A percentile compares a stretch with the other conserved stretches of the same genome.
phyloP scores from a whole-genome alignment of 1,140 invertebrate species.

The Achroia grisella region DNA sequence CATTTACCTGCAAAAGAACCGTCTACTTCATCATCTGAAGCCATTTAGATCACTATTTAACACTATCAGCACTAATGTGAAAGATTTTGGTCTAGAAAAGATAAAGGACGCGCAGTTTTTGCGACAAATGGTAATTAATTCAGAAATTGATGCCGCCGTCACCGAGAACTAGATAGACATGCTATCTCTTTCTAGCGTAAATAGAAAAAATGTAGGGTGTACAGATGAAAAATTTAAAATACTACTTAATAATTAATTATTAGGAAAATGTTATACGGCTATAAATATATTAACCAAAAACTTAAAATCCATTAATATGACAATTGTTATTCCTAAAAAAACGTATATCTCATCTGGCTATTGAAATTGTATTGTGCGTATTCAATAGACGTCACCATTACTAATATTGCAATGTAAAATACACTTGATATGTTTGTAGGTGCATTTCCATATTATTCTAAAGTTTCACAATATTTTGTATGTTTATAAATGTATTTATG shows the following conservation, averaged over 20 bases:
- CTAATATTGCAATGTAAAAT: no score
- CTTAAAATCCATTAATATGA: no score
- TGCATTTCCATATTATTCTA: no score
- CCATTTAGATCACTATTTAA: constrained; percentile 75
- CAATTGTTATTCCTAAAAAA: no score
- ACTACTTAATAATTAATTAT: background rate
- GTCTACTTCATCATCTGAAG: constrained; percentile 85
- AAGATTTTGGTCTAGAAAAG: constrained; percentile 58
- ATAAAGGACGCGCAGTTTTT: constrained; percentile 72
- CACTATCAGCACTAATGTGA: constrained; percentile 45
- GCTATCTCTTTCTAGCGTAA: constrained; percentile 41
- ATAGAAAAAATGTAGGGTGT: constrained; percentile 19
- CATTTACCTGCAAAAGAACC: constrained; percentile 85
- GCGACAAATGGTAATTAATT: constrained; percentile 74
- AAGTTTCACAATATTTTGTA: no score
- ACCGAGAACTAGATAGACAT: constrained; percentile 53
- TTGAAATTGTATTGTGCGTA: no score
- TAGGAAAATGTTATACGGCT: no score
- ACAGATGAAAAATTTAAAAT: background rate
- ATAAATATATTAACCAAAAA: no score
- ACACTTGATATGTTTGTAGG: no score
- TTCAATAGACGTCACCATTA: no score
- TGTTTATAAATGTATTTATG: no score
- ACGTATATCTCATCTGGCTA: no score
- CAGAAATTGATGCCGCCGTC: constrained; percentile 73